Base-by-base conservation (phyloP, 2,797 vertebrate species). In the Diglossa cyanea region DNA sequence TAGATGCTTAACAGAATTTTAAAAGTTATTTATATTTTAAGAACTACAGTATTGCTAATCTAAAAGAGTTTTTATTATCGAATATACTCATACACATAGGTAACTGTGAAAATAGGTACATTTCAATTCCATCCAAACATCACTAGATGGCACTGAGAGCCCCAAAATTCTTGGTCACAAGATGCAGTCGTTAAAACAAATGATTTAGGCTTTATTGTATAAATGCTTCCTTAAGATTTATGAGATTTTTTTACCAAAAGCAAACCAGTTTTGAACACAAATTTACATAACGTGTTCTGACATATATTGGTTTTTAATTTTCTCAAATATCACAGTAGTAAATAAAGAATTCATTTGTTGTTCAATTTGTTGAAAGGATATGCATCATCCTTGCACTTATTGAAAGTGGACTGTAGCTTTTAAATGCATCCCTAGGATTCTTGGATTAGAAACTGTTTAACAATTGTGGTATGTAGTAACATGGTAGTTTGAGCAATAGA, bases 61-160 rank as follows among this genome's bases (percentile, higher is more conserved):
- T 37, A 19, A 25, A 26, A 58, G 30, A 76, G 7, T 1, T 63
- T 45, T 79, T 65, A 37, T 44, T 50, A 4, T 9, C 2, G 10
- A 57, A 15, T 31, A 13, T 53, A 21, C 11, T 58, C 10, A 72
- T 28, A 28, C 1, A 3, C 6, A 5, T 24, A 4, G 10, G 3
- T 4, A 60, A 68, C 25, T 35, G 18, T 33, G 20, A 73, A 47
- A 65, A 76, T 3, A 40, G 17, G 19, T 31, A 13, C 30, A 26
- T 39, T 94, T 94, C 61, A 84, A 45, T 94, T 95, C 53, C 60
- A 55, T 7, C 1, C 6, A 39, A 47, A 1, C 0, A 10, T 71
- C 98, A 96, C 97, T 97, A 98, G 98, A 97, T 98, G 98, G 97
- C 94, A 92, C 73, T 63, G 72, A 40, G 26, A 96, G 93, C 47